phyloP scores from a whole-genome alignment of 2,888 invertebrate genomes.

The Pyrrhosoma nymphula region DNA sequence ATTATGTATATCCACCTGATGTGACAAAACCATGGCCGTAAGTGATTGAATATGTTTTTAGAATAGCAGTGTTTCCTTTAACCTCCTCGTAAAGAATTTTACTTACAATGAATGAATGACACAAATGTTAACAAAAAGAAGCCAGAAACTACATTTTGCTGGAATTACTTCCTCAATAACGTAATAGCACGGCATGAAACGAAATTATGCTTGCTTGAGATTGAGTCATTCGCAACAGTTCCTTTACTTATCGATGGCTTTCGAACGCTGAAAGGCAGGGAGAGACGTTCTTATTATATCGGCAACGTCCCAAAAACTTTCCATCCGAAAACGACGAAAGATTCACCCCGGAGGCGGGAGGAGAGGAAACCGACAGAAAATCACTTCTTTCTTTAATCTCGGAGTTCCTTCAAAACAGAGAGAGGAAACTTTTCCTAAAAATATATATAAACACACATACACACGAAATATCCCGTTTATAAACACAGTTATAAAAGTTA shows the following conservation, averaged over 20 bases:
- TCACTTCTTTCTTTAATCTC: constrained; percentile 26
- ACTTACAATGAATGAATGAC: no score
- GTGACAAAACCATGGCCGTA: no score
- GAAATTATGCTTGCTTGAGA: background rate
- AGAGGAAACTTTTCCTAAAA: constrained; percentile 10
- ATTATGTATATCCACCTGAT: no score
- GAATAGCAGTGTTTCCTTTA: no score
- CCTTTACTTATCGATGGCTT: background rate
- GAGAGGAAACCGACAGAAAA: background rate
- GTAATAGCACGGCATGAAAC: background rate
- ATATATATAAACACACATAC: background rate
- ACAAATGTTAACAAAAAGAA: background rate
- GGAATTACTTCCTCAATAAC: background rate
- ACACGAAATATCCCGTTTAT: background rate
- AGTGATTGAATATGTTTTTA: no score
- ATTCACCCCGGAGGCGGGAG: background rate
- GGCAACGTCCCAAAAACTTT: background rate
- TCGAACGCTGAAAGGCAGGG: background rate
- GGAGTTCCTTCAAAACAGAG: background rate
- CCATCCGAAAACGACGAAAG: background rate
- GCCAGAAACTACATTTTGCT: background rate
- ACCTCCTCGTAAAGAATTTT: no score
- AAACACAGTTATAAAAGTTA: constrained; percentile 29
- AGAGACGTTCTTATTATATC: background rate
- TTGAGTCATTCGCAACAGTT: background rate